These are phyloP conservation scores for Siderastrea siderea DNA, from an alignment of 92 coral and sea anemone genomes.

Conservation along the genomic window DNA sequence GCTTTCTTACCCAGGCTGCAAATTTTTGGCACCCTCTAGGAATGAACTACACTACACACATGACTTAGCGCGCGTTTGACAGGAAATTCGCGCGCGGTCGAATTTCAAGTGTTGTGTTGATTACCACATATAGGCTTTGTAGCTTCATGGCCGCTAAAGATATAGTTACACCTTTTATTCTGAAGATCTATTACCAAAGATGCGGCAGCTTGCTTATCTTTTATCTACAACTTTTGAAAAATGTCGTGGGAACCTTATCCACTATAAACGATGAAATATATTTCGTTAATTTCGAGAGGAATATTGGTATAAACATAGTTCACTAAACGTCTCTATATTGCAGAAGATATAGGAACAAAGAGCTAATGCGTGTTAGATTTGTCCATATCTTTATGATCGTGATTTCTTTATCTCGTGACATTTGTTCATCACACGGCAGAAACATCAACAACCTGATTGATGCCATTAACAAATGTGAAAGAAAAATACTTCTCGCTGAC, in stretches of 20 bases:
- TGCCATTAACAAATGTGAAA: background rate
- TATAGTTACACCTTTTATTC: background rate
- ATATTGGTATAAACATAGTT: background rate
- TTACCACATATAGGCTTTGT: background rate
- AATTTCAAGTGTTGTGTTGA: background rate
- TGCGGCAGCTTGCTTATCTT: conserved; percentile 13
- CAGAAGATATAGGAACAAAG: background rate
- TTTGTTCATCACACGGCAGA: background rate
- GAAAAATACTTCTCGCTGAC: background rate
- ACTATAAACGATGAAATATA: background rate
- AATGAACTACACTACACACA: background rate
- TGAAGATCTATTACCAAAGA: background rate
- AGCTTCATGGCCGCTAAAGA: background rate
- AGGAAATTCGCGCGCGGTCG: conserved; percentile 25
- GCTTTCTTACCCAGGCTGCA: background rate
- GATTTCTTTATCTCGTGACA: conserved; percentile 20
- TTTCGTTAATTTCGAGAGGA: too few relatives aligned
- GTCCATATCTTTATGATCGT: background rate
- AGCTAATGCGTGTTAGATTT: background rate
- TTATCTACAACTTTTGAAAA: background rate
- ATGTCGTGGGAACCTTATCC: background rate
- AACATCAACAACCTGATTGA: conserved; percentile 5
- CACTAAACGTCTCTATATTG: too few relatives aligned
- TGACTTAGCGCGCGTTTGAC: background rate
- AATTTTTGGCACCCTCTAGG: background rate